A percentile compares a stretch with the other conserved stretches of the same genome.
phyloP scores from a whole-genome alignment of 2,797 vertebrate genomes.

The Pangasius krempfi region DNA sequence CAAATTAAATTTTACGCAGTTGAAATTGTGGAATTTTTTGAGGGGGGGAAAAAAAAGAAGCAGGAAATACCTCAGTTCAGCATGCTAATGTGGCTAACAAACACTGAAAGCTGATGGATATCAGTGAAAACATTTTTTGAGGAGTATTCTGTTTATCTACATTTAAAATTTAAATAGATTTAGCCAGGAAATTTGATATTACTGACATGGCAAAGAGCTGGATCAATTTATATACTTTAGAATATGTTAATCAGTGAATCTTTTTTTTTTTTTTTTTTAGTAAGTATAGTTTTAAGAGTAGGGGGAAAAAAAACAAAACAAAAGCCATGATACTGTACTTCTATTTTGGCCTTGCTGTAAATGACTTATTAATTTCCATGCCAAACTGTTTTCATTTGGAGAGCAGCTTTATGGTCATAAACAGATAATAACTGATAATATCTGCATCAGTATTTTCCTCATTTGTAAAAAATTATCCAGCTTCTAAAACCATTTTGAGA shows the following conservation, averaged over 20 bases:
- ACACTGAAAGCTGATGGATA: not conserved
- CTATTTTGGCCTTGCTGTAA: not conserved
- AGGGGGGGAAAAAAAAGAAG: not conserved
- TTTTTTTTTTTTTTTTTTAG: not conserved
- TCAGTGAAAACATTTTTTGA: not conserved
- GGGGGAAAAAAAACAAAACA: too few relatives aligned
- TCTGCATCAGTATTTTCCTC: constrained; percentile 12
- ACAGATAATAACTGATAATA: constrained; percentile 36
- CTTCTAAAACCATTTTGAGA: constrained; percentile 13
- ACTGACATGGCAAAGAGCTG: not conserved
- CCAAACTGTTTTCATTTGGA: constrained; percentile 20
- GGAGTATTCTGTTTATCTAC: not conserved
- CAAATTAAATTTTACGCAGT: constrained; percentile 33
- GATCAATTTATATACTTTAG: not conserved
- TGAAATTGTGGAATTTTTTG: constrained; percentile 22
- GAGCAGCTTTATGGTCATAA: constrained; percentile 36
- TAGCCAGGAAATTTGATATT: not conserved
- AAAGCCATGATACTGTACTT: not conserved
- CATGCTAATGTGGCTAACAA: constrained; percentile 27
- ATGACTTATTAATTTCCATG: not conserved
- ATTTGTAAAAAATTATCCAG: constrained; percentile 48
- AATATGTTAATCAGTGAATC: not conserved
- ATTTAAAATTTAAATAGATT: not conserved
- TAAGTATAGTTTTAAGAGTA: not conserved
- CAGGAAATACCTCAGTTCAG: constrained; percentile 7